These are phyloP conservation scores for Globodera ellingtonae DNA, from an alignment of 1,140 invertebrate genomes.

Conservation along the genomic window DNA sequence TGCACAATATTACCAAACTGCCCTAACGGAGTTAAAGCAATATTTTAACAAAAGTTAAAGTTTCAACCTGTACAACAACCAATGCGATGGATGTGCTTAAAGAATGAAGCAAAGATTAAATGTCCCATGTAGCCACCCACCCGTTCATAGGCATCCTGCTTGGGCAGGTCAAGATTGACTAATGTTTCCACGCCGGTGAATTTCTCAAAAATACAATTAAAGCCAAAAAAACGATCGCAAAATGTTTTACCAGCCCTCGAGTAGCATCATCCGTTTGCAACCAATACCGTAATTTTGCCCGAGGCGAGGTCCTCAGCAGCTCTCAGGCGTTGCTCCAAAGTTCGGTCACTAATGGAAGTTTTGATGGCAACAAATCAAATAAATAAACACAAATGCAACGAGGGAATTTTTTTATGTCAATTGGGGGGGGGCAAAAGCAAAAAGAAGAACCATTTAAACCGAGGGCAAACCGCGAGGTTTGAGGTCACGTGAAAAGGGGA, in stretches of 20 bases:
- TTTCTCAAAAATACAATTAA: conserved; percentile 28
- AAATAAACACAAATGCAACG: too few relatives aligned
- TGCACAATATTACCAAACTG: conserved; percentile 2
- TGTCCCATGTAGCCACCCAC: too few relatives aligned
- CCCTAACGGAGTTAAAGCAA: not conserved
- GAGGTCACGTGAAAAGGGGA: too few relatives aligned
- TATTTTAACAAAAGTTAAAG: not conserved
- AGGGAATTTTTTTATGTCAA: too few relatives aligned
- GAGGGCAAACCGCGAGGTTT: too few relatives aligned
- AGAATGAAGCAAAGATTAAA: too few relatives aligned
- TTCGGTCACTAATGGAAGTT: conserved; percentile 32
- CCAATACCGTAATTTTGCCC: conserved; percentile 27
- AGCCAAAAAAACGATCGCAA: conserved; percentile 15
- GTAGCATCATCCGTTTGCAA: conserved; percentile 36
- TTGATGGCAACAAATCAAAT: not conserved
- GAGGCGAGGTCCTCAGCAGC: conserved; percentile 29
- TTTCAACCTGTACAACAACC: conserved; percentile 29
- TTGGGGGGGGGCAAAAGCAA: too few relatives aligned
- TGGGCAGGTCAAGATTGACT: conserved; percentile 86
- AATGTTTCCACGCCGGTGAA: conserved; percentile 32
- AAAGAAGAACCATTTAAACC: too few relatives aligned
- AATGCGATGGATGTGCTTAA: conserved; percentile 42
- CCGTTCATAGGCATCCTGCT: conserved; percentile 3
- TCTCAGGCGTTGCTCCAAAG: conserved; percentile 35
- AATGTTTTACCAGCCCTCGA: conserved; percentile 32